Evolutionary conservation across 2,113 vertebrate genomes (phyloP).

Genomic region (Pogona vitticeps): DNA sequence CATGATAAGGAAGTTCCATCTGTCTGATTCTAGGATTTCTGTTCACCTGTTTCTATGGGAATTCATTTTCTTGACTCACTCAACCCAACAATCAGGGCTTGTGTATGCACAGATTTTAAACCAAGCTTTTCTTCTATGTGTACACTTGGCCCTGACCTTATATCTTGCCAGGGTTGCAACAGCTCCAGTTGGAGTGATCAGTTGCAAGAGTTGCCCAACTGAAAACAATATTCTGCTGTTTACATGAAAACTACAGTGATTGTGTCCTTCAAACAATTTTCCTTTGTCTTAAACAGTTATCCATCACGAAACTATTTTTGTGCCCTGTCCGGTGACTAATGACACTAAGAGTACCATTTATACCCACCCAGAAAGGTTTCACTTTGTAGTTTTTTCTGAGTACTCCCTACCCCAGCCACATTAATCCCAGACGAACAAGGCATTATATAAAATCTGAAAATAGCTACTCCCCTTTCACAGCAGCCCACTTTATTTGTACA

Average conservation of each 20-base stretch:
- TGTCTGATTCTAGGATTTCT: no score
- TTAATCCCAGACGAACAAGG: not conserved
- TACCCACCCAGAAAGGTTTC: not conserved
- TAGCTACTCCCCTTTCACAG: slow-evolving; percentile 17
- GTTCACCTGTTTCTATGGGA: not conserved
- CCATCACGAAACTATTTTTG: not conserved
- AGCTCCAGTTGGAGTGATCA: no score
- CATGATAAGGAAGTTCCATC: not conserved
- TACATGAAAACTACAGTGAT: not conserved
- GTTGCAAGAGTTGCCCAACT: not conserved
- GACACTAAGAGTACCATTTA: not conserved
- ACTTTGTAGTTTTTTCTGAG: no score
- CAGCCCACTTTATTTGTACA: not conserved
- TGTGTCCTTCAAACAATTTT: not conserved
- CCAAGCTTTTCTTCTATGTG: not conserved
- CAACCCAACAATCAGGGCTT: not conserved
- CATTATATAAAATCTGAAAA: not conserved
- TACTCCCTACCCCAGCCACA: no score
- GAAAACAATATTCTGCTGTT: not conserved
- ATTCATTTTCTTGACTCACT: not conserved
- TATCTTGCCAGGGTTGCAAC: not conserved
- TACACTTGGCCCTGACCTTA: not conserved
- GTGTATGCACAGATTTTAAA: not conserved
- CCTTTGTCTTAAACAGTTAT: no score
- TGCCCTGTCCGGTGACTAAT: no score